These are phyloP conservation scores for Limosa lapponica DNA, from an alignment of 2,797 vertebrate genomes.

Conservation along the genomic window DNA sequence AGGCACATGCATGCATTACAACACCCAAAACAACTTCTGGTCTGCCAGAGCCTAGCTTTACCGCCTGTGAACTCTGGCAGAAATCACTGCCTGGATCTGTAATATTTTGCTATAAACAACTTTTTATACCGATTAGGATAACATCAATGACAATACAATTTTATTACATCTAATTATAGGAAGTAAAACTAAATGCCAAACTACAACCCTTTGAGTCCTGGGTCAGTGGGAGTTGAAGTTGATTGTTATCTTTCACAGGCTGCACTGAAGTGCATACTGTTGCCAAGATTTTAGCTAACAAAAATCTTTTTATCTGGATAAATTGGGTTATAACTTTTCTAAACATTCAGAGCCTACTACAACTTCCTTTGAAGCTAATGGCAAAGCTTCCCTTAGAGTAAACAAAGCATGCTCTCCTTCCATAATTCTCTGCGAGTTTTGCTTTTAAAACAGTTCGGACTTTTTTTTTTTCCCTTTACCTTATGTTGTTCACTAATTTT, in stretches of 20 bases:
- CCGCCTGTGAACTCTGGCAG: background rate
- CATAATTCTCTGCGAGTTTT: background rate
- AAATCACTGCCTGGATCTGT: background rate
- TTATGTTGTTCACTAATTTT: background rate
- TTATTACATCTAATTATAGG: slow-evolving; percentile 6
- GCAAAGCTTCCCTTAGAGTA: background rate
- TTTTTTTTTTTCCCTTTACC: background rate
- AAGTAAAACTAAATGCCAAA: background rate
- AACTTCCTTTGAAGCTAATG: background rate
- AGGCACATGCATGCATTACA: background rate
- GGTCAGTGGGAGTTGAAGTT: background rate
- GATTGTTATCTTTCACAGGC: background rate
- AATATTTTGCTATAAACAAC: background rate
- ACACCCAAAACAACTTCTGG: background rate
- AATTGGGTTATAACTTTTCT: slow-evolving; percentile 11
- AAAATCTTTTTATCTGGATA: slow-evolving; percentile 21
- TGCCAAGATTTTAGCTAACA: slow-evolving; percentile 19
- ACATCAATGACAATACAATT: background rate
- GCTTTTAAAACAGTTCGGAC: background rate
- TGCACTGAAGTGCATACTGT: background rate
- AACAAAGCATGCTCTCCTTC: background rate
- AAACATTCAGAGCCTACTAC: background rate
- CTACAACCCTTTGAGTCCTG: background rate
- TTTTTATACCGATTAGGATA: background rate
- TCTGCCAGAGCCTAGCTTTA: background rate